A percentile compares a stretch with the other conserved stretches of the same genome.
Evolutionary conservation across 2,888 invertebrate species (phyloP).

Genomic region (Oegoconia quadripuncta): DNA sequence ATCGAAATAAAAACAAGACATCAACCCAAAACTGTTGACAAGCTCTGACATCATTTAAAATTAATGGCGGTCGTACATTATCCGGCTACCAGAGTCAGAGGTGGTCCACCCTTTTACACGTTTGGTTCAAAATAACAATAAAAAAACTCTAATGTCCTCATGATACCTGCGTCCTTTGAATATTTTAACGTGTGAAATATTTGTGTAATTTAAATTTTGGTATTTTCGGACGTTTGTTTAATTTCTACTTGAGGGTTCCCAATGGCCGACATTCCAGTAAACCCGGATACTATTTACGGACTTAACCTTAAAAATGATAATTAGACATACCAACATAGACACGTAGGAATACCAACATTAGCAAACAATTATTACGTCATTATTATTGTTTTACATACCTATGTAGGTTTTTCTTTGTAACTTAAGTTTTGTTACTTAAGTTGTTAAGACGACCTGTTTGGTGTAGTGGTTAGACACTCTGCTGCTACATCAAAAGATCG

Average conservation of each 20-base stretch:
- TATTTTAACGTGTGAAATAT: constrained; percentile 57
- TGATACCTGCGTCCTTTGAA: constrained; percentile 36
- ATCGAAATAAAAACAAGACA: constrained; percentile 45
- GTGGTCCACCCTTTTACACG: constrained; percentile 65
- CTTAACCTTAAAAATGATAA: no score
- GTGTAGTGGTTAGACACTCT: no score
- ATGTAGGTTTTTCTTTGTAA: no score
- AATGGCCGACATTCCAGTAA: neutral
- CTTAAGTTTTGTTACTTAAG: no score
- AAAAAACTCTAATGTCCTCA: constrained; percentile 38
- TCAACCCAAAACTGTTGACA: constrained; percentile 68
- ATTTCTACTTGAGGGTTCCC: neutral
- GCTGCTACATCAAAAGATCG: no score
- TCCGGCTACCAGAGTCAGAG: constrained; percentile 68
- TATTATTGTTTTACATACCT: no score
- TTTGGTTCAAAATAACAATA: constrained; percentile 30
- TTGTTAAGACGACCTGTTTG: no score
- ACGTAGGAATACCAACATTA: no score
- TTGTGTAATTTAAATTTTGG: constrained; percentile 50
- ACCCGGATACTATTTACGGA: no score
- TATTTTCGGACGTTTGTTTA: constrained; percentile 26
- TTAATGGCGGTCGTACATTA: constrained; percentile 67
- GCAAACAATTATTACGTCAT: no score
- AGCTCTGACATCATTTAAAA: constrained; percentile 65
- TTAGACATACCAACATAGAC: no score